phyloP scores from a whole-genome alignment of 2,113 vertebrate genomes.

The Lynx canadensis region DNA sequence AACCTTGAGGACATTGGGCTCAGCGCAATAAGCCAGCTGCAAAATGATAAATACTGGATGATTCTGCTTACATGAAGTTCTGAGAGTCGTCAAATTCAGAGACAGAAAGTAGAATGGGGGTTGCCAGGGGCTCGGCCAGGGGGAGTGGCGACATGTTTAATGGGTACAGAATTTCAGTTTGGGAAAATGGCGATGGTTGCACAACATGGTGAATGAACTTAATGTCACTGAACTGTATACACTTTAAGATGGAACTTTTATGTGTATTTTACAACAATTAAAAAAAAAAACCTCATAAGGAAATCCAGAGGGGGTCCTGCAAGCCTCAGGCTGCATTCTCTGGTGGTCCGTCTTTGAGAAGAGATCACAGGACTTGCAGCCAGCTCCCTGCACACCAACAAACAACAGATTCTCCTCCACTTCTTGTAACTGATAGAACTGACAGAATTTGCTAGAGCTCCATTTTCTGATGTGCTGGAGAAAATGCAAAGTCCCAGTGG shows the following conservation, averaged over 20 bases:
- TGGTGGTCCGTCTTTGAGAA: background rate
- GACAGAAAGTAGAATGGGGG: background rate
- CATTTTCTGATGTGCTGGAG: background rate
- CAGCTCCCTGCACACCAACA: background rate
- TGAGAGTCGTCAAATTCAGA: background rate
- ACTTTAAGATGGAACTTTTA: background rate
- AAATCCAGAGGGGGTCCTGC: background rate
- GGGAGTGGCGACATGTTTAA: background rate
- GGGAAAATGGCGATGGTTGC: background rate
- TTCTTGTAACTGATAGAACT: background rate
- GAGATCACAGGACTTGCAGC: background rate
- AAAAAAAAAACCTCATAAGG: background rate
- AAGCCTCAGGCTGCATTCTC: background rate
- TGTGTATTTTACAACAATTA: background rate
- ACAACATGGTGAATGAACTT: background rate
- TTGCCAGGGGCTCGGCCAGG: background rate
- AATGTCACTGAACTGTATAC: background rate
- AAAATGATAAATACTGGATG: background rate
- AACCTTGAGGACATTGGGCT: background rate
- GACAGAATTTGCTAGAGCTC: background rate
- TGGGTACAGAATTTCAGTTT: background rate
- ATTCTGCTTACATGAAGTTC: background rate
- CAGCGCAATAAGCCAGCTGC: background rate
- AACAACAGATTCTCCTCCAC: background rate
- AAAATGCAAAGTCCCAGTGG: background rate